Base-by-base conservation (phyloP, 1,140 invertebrate genomes). In the Cotesia chilonis region DNA sequence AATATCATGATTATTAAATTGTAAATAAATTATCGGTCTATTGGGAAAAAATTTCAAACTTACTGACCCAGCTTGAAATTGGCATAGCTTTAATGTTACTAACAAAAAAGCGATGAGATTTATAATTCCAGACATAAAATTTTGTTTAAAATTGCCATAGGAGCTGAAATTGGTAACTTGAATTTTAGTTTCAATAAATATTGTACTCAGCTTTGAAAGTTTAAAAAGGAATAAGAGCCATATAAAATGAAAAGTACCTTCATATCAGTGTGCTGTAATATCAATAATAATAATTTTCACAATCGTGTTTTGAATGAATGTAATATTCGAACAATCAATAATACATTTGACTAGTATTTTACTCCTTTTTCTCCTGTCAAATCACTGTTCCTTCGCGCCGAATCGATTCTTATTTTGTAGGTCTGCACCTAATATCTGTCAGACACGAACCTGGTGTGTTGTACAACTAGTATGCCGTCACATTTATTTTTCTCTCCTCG, bases 401-500 rank as follows among this genome's bases (percentile, higher is more conserved):
- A 72, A 81, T 82, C 81, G 79, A 82, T 82, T 80, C 76, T 80
- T 76, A 78, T 81, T 81, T 75, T 74, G 74, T 75, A 68, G 69
- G 55, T 68, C 69, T 74, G 51, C 38, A 66, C 76, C 75, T 83
- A 83, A 83, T 83, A 79, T 77, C 80, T 75, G 74, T 75, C 75
- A 77, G 75, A 73, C 81, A 83, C 81, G 81, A 81, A 78, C 80
- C 71, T 54, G 51, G 67, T 71, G 74, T 67, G 70, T 77, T 78
- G 73, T 75, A 71, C 60, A 63, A 52, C 63, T 35, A 36, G 35
- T 69, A 38, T 66, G 51, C 51, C 63, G 54, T 71, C 20, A 64
- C 41, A 51, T 55, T 59, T 41, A 14, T 35, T 36, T 69, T 54
- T 71, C 20, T 66, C 37, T 61, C 51, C 63, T 12, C 41, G 41